phyloP scores from a whole-genome alignment of 2,888 invertebrate genomes.

The Eremobia ochroleuca region DNA sequence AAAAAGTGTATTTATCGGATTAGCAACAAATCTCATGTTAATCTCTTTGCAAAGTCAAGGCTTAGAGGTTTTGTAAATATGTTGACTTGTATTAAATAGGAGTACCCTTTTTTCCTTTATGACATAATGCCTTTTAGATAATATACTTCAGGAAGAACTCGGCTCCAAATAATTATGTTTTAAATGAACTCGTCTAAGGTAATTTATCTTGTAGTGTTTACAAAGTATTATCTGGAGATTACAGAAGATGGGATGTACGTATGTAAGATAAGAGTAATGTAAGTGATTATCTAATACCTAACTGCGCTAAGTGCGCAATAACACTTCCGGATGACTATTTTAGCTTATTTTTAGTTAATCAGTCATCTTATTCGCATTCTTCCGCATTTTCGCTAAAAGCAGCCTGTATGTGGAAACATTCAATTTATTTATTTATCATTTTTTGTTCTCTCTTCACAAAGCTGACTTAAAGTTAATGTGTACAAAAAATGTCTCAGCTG shows the following conservation, averaged over 20 bases:
- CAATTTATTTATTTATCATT: no score
- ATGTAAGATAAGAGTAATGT: constrained; percentile 41
- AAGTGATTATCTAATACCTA: constrained; percentile 37
- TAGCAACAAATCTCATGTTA: constrained; percentile 1
- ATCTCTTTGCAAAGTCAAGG: constrained; percentile 3
- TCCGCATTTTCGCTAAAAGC: not conserved
- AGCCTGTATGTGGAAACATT: not conserved
- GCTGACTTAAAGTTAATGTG: no score
- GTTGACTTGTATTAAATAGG: not conserved
- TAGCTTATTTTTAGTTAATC: not conserved
- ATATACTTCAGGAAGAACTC: constrained; percentile 2
- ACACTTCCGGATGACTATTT: constrained; percentile 18
- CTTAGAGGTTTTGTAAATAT: not conserved
- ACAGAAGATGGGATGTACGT: constrained; percentile 32
- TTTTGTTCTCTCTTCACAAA: no score
- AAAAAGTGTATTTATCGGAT: constrained; percentile 9
- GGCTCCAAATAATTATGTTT: not conserved
- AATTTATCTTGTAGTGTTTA: constrained; percentile 58
- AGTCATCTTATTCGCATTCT: constrained; percentile 5
- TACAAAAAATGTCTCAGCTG: no score
- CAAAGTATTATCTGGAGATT: constrained; percentile 55
- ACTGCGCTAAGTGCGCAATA: constrained; percentile 8
- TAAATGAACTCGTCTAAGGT: constrained; percentile 11
- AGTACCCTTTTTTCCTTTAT: not conserved
- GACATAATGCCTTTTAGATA: not conserved